Percentiles rank a stretch among this genome's conserved stretches.
Evolutionary conservation across 2,797 vertebrate species (phyloP).

Genomic region (Morelia viridis): DNA sequence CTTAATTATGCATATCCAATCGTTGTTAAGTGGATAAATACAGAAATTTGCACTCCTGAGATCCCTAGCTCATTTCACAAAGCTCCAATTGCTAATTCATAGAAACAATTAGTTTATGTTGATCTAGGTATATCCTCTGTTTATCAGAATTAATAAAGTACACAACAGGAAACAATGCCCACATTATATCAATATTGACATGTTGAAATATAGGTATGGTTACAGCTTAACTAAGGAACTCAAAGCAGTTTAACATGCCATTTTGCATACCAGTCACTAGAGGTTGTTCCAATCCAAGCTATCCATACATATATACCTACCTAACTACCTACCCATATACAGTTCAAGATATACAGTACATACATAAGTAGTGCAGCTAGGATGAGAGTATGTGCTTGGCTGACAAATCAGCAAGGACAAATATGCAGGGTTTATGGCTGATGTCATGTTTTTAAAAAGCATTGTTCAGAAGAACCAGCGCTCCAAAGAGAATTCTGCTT

Average conservation of each 20-base stretch:
- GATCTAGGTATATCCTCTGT: background rate
- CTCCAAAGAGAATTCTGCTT: background rate
- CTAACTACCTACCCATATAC: background rate
- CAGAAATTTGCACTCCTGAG: background rate
- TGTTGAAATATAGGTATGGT: background rate
- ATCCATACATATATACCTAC: background rate
- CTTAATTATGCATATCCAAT: background rate
- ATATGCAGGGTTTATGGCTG: background rate
- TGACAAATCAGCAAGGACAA: conserved; percentile 4
- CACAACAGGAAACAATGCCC: background rate
- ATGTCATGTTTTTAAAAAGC: background rate
- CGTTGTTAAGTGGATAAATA: background rate
- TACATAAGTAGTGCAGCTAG: background rate
- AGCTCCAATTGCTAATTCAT: background rate
- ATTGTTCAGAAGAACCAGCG: background rate
- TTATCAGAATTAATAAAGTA: background rate
- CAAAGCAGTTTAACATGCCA: background rate
- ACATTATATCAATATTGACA: background rate
- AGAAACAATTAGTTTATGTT: background rate
- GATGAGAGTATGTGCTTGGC: conserved; percentile 43
- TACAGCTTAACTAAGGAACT: background rate
- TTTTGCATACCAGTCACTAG: background rate
- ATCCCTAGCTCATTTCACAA: background rate
- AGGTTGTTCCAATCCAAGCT: background rate
- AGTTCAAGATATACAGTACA: background rate